Evolutionary conservation across 2,888 invertebrate genomes (phyloP).

Genomic region (Agrochola litura): DNA sequence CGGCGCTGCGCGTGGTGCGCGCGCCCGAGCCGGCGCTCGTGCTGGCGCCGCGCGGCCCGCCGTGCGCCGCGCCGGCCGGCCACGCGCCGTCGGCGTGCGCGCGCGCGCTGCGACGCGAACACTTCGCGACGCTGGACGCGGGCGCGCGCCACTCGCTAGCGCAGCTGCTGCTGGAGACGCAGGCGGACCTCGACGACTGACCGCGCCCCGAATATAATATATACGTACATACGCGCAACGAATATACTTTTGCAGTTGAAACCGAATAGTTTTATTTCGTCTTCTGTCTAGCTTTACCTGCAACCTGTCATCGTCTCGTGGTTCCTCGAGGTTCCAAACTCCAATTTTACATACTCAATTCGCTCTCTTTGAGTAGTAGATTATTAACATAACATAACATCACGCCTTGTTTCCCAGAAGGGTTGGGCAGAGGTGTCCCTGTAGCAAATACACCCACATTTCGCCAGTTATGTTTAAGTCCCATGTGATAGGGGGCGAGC

Average conservation of each 20-base stretch:
- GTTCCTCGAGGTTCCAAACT: neutral
- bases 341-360: neutral
- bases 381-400: too few relatives aligned
- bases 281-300: neutral
- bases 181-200: constrained; percentile 61
- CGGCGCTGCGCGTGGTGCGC: constrained; percentile 82
- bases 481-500: too few relatives aligned
- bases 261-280: constrained; percentile 7
- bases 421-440: too few relatives aligned
- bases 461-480: too few relatives aligned
- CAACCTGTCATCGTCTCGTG: neutral
- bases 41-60: constrained; percentile 70
- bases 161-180: constrained; percentile 71
- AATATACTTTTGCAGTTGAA: constrained; percentile 21
- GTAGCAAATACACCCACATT: too few relatives aligned
- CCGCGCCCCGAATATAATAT: neutral
- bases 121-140: constrained; percentile 68
- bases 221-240: neutral
- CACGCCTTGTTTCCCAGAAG: too few relatives aligned
- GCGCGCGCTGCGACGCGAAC: constrained; percentile 11
- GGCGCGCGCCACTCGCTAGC: constrained; percentile 76
- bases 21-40: constrained; percentile 57
- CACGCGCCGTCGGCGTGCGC: constrained; percentile 57
- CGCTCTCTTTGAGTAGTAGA: too few relatives aligned
- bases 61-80: constrained; percentile 93